Evolutionary conservation across 2,888 invertebrate genomes (phyloP), one percentile per base, ranked within the genome.

Genomic region (Stenotaenia linearis): DNA sequence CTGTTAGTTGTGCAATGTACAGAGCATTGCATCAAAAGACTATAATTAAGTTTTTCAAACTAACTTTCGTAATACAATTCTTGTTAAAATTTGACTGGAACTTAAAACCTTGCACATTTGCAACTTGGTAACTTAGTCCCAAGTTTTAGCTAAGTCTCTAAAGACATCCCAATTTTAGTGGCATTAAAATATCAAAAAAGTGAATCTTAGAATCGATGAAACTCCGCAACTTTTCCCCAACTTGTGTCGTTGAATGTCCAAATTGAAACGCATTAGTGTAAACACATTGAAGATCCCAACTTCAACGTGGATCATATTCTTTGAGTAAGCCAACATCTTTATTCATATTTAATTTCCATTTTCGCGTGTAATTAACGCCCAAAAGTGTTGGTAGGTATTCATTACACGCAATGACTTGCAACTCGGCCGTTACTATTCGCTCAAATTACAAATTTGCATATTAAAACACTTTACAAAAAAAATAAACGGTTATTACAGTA

Each of bases 401-500:
- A 76, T 84, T 85, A 83, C 84, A 87, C 0, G 87, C 86, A 1
- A 88, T 86, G 81, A 87, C 87, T 80, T 87, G 87, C 0, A 85
- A 81, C 21, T 86, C 82, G 0, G 87, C 87, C 0, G 83, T 83
- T 0, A 85, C 78, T 77, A 85, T 85, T 80, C 84, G 83, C 10
- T 84, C 82, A 0, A 84, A 81, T 83, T 89, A 89, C 0, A 95
- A 86, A 0, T 92, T 95, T 87, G 96, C 96, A 84, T 96, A 96
- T 84, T n/a, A n/a, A n/a, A n/a, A n/a, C n/a, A n/a, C n/a, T 95
- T 94, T 96, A 96, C 96, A 85, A 94, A 94, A 0, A 94, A 32
- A 6, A 6, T 6, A 32, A 40, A 40, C 15, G 2, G 5, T 7
- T 15, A 40, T 40, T 15, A 15, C 9, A 32, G 4, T 32, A 45